Evolutionary conservation across 2,113 vertebrate species (phyloP), one percentile per base, ranked within the genome.

Genomic region (Gavia stellata): DNA sequence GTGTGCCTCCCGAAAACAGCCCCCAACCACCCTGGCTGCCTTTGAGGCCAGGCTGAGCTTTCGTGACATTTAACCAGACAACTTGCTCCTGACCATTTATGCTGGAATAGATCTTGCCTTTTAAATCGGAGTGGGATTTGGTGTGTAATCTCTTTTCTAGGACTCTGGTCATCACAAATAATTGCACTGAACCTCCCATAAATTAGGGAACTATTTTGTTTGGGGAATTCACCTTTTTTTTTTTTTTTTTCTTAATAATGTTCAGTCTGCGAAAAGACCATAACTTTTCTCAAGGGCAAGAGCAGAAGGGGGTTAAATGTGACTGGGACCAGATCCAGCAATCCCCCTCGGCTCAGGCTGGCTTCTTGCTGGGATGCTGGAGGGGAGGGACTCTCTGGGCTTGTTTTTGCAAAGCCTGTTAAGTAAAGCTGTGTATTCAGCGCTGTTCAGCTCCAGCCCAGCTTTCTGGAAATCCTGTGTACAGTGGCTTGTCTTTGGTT

Each of bases 401-500:
- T 96, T 81, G 80, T 91, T 94, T 88, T 72, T 63, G 74, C 66
- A 47, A 52, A 83, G 81, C 81, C 44, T 36, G 65, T 59, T 56
- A 63, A 96, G 96, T 59, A 50, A 77, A 70, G 87, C 84, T 31
- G n/a, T 36, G 81, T 81, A 17, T 61, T 86, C 52, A 67, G 83
- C 0, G 11, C 72, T 81, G 89, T 14, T 89, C 81, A 67, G 78
- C 87, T 91, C 52, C 87, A 90, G 95, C 93, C 79, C 26, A 38
- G 96, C 90, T 88, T 68, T 82, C 88, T 93, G 95, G 85, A 93
- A 93, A 83, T 71, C 79, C 85, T 96, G 90, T 79, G 81, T 80
- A 42, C 23, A 0, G 23, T 88, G 94, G 79, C 92, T 86, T 42
- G 55, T 42, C 63, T 71, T 75, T 7, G 0, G 1, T 70, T 85